These are phyloP conservation scores for Conger conger DNA, from an alignment of 2,113 vertebrate species.

Conservation along the genomic window DNA sequence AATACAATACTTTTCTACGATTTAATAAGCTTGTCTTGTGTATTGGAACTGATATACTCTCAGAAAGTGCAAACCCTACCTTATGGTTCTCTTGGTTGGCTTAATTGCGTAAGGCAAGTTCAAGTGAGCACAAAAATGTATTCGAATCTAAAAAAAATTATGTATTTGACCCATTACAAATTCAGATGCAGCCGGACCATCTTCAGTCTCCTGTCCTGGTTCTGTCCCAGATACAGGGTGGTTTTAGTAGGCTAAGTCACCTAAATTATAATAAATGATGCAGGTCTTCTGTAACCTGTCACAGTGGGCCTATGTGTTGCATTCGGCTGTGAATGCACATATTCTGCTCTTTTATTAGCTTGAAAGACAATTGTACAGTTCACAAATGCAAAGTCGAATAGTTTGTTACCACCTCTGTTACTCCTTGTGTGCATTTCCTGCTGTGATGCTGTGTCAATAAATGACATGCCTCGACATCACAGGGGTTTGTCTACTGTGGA, in stretches of 20 bases:
- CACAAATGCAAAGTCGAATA: background rate
- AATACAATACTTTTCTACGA: too few species aligned
- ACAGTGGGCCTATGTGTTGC: background rate
- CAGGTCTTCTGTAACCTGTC: background rate
- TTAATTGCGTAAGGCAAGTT: too few species aligned
- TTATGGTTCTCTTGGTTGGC: too few species aligned
- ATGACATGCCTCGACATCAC: background rate
- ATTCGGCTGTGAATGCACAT: background rate
- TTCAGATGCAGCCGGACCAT: background rate
- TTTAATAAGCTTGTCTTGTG: too few species aligned
- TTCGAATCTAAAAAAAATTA: too few species aligned
- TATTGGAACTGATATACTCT: too few species aligned
- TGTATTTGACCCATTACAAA: too few species aligned
- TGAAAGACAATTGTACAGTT: background rate
- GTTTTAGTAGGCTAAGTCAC: background rate
- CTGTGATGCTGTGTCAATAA: background rate
- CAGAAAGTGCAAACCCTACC: too few species aligned
- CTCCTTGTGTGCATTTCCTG: background rate
- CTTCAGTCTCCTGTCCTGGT: background rate
- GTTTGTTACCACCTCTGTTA: background rate
- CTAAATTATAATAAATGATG: background rate
- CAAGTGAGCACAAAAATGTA: too few species aligned
- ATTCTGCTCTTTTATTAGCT: background rate
- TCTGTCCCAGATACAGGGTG: background rate
- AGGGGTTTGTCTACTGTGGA: background rate